Evolutionary conservation across 1,140 invertebrate genomes (phyloP).

Genomic region (Pseudoatta argentina): DNA sequence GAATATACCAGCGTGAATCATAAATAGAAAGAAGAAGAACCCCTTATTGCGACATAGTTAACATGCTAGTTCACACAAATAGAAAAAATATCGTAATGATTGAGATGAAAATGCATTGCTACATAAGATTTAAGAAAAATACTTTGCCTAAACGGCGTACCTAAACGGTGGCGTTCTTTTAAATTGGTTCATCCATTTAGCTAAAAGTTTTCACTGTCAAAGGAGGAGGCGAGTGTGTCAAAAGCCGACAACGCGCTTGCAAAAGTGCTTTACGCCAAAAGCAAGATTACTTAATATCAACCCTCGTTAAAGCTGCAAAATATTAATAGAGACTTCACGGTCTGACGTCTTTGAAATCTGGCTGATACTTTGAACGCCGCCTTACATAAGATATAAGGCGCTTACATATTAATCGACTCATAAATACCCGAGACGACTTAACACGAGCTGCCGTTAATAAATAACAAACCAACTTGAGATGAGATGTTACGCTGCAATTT

Average conservation of each 20-base stretch:
- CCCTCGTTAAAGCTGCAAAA: slow-evolving; percentile 50
- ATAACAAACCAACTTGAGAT: slow-evolving; percentile 49
- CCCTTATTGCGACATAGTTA: not conserved
- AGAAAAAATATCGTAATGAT: not conserved
- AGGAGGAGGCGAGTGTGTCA: slow-evolving; percentile 21
- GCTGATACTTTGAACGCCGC: slow-evolving; percentile 61
- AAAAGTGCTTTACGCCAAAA: slow-evolving; percentile 43
- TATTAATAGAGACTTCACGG: slow-evolving; percentile 51
- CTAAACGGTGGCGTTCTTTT: slow-evolving; percentile 49
- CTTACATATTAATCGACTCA: slow-evolving; percentile 63
- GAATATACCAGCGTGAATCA: slow-evolving; percentile 11
- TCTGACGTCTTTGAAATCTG: slow-evolving; percentile 61
- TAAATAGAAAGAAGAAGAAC: slow-evolving; percentile 12
- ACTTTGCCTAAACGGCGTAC: slow-evolving; percentile 25
- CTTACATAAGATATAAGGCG: slow-evolving; percentile 52
- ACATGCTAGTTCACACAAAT: not conserved
- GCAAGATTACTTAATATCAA: slow-evolving; percentile 52
- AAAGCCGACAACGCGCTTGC: slow-evolving; percentile 56
- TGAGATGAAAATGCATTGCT: not conserved
- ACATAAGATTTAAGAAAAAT: slow-evolving; percentile 13
- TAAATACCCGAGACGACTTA: slow-evolving; percentile 46
- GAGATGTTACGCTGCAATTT: slow-evolving; percentile 23
- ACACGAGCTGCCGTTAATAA: slow-evolving; percentile 47
- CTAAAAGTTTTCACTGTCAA: slow-evolving; percentile 59
- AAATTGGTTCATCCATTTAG: slow-evolving; percentile 56